Base-by-base conservation (phyloP, 1,140 invertebrate species). In the Neodiprion virginianus region DNA sequence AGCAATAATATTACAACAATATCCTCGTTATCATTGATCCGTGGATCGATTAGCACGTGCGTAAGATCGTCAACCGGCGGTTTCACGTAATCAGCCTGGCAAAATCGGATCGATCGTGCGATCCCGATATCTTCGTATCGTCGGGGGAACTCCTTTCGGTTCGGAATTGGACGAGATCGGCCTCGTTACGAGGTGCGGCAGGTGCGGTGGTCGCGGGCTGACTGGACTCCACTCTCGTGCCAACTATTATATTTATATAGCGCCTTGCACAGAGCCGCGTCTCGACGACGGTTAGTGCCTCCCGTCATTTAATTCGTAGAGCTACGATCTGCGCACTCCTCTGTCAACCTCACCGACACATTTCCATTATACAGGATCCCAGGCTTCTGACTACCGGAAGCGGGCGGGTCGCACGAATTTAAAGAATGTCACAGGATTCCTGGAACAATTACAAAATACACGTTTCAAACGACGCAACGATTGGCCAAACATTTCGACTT, bases 241-340 rank as follows among this genome's bases (percentile, higher is more conserved):
- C 74, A 84, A 84, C 83, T 86, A 87, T 86, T 86, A 84, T 87
- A 86, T 87, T 86, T 87, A 87, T 86, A 86, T 47, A 23, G 40
- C 40, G 67, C 67, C 67, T 40, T 40, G 28, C 28, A 21, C 21
- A 14, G 21, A 23, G 67, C 40, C 67, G 10, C 21, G 11, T 47
- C 11, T 23, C 67, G 1, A 8, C 67, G 10, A 12, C 21, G 40
- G 67, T 14, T 69, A 14, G 17, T 69, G 21, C 12, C 61, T 65
- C 1, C 67, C 21, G 40, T 23, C 10, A 23, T 69, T 23, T 69
- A 69, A 23, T 69, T 69, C 67, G 14, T 17, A 17, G 53, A 61
- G 0, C n/a, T 14, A 61, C 4, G 11, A 61, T 61, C 53, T 61
- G 53, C 53, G n/a, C 53, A 8, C 3, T 40, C 28, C 28, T 40